A percentile compares a stretch with the other conserved stretches of the same genome.
Evolutionary conservation across 1,140 invertebrate genomes (phyloP).

Genomic region (Sminthurinus signatus): DNA sequence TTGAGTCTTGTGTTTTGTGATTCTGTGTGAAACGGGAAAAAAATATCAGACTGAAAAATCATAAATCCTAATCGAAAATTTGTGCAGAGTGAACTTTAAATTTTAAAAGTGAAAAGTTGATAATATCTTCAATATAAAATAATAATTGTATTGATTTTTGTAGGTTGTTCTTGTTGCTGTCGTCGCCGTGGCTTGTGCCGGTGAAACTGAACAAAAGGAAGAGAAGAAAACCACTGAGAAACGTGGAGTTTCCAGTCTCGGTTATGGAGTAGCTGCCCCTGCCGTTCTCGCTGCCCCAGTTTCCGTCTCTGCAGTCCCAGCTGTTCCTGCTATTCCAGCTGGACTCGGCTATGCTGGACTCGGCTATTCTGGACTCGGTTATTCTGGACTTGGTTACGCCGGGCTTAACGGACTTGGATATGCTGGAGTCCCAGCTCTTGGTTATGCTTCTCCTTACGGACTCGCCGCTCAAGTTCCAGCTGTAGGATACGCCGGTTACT

Average conservation of each 20-base stretch:
- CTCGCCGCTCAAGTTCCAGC: not conserved
- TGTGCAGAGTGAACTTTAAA: not conserved
- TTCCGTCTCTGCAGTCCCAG: too few relatives aligned
- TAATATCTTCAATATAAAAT: not conserved
- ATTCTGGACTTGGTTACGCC: not conserved
- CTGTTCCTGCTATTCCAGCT: not conserved
- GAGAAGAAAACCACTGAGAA: slow-evolving; percentile 5
- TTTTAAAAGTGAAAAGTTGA: not conserved
- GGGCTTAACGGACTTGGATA: not conserved
- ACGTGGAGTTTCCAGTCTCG: not conserved
- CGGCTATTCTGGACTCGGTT: not conserved
- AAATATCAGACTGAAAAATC: too few relatives aligned
- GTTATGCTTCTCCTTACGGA: not conserved
- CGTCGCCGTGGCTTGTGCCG: not conserved
- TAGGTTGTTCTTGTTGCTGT: not conserved
- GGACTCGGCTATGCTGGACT: not conserved
- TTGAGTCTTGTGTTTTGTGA: not conserved
- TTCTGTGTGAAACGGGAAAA: not conserved
- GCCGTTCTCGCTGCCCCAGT: not conserved
- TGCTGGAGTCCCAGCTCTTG: not conserved
- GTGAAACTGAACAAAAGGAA: not conserved
- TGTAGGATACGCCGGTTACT: not conserved
- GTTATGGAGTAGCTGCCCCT: not conserved
- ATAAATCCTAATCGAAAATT: not conserved
- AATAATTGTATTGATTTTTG: not conserved